Conservation (phyloP, 2,888 invertebrate species). For the Caenorhabditis plicata region DNA sequence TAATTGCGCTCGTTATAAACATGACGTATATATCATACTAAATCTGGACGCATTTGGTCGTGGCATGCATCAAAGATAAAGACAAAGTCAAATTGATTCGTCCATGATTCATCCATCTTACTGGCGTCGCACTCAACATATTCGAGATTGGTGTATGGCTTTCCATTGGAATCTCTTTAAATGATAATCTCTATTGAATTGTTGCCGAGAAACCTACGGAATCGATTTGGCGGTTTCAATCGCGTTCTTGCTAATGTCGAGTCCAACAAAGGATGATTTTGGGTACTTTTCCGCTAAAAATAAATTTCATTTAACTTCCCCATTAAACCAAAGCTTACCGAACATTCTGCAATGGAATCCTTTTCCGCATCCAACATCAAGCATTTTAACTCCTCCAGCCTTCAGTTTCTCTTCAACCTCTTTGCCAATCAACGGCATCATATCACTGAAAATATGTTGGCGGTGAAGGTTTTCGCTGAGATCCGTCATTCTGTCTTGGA, state of each 20-base stretch:
- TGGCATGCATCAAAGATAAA: slow-evolving; percentile 56
- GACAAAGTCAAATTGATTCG: slow-evolving; percentile 44
- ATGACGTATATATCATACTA: slow-evolving; percentile 21
- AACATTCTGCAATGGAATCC: slow-evolving; percentile 19
- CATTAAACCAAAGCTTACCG: too few species aligned
- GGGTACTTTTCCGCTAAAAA: slow-evolving; percentile 44
- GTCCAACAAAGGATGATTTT: slow-evolving; percentile 42
- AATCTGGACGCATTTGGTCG: slow-evolving; percentile 52
- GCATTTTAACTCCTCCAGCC: slow-evolving; percentile 14
- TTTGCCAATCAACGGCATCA: slow-evolving; percentile 33
- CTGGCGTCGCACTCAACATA: slow-evolving; percentile 39
- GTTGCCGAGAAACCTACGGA: neutral
- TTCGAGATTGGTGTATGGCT: slow-evolving; percentile 34
- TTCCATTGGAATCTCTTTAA: slow-evolving; percentile 7
- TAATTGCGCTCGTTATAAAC: neutral
- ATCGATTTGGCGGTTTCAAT: slow-evolving; percentile 27
- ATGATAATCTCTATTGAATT: neutral
- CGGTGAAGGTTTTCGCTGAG: slow-evolving; percentile 35
- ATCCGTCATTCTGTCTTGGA: slow-evolving; percentile 36
- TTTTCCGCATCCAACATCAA: slow-evolving; percentile 41
- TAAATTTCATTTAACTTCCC: too few species aligned
- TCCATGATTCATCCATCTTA: slow-evolving; percentile 39
- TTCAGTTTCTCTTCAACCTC: slow-evolving; percentile 6
- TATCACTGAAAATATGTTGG: slow-evolving; percentile 40
- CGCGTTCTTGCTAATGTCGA: slow-evolving; percentile 45